Evolutionary conservation across 2,797 vertebrate genomes (phyloP).

Genomic region (Paedocypris micromegethes): DNA sequence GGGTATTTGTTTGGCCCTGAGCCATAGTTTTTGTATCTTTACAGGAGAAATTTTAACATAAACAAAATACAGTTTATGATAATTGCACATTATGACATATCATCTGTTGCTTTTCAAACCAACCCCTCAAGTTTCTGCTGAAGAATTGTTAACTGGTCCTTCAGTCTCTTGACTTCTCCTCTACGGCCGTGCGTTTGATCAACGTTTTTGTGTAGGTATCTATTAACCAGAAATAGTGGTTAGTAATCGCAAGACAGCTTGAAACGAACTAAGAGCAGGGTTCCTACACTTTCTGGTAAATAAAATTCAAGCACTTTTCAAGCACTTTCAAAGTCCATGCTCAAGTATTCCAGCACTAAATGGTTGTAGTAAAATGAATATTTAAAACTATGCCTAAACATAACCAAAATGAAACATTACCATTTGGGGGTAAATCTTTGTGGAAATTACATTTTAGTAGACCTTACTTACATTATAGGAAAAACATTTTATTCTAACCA

Average conservation of each 20-base stretch:
- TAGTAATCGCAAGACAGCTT: not conserved
- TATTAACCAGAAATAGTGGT: constrained; percentile 45
- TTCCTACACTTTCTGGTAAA: too few species aligned
- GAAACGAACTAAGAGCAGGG: too few species aligned
- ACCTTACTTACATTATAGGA: too few species aligned
- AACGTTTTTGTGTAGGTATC: constrained; percentile 89
- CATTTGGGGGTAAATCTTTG: too few species aligned
- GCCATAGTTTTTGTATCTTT: constrained; percentile 87
- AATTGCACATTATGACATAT: not conserved
- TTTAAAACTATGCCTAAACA: too few species aligned
- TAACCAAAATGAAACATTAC: too few species aligned
- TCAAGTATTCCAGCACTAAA: too few species aligned
- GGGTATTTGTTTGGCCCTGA: constrained; percentile 84
- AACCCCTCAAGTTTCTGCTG: constrained; percentile 89
- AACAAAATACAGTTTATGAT: not conserved
- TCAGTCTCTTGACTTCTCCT: constrained; percentile 78
- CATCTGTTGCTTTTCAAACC: constrained; percentile 2
- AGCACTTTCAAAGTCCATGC: too few species aligned
- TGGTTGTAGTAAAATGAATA: too few species aligned
- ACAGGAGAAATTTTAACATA: constrained; percentile 7
- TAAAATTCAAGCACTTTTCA: too few species aligned
- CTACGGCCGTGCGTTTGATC: constrained; percentile 80
- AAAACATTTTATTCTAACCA: too few species aligned
- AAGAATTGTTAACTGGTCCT: constrained; percentile 75
- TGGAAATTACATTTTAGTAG: too few species aligned